Base-by-base conservation (phyloP, 1,140 invertebrate species). In the Solen grandis region DNA sequence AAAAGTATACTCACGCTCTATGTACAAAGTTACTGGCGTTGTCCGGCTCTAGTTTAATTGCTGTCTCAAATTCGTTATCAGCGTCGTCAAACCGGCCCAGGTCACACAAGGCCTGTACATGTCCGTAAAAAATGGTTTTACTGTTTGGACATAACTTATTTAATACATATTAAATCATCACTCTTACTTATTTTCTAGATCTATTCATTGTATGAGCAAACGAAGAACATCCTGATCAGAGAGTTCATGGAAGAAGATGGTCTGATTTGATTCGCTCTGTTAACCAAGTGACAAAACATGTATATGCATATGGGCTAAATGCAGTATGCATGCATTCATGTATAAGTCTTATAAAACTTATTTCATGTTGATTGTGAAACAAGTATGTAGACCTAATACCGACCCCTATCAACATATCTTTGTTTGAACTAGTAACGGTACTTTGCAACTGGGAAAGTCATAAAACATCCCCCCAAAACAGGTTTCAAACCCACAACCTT, bases 21-120 rank as follows among this genome's bases (percentile, higher is more conserved):
- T 99, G 97, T 22, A 99, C 97, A 87, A 96, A 94, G 27, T 97
- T 93, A 35, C 95, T 95, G 8, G 97, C 96, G 94, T 98, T 98
- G 35, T 95, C 93, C 13, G 96, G 96, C 88, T 98, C 96, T 69
- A 96, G 93, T 89, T 95, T 94, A 22, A 96, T 93, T 3, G 97
- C 97, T 93, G 96, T 95, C 63, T 95, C 93, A 92, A 97, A 98
- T 81, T 95, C 94, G 25, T 94, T 91, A 85, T 98, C 96, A 5
- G 97, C 97, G 89, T 96, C 94, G 25, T 95, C 93, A 93, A 95
- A 98, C 81, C 97, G 94, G 88, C 96, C 94, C 87, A 96, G 95
- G 90, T 98, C 97, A 86, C 94, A 95, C 66, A 98, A 92, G 5
- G 95, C 92, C 95, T 95, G 76, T 8, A 46, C 8, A 46, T 46